Evolutionary conservation across 2,888 invertebrate species (phyloP).

Genomic region (Cylloceria caligata): DNA sequence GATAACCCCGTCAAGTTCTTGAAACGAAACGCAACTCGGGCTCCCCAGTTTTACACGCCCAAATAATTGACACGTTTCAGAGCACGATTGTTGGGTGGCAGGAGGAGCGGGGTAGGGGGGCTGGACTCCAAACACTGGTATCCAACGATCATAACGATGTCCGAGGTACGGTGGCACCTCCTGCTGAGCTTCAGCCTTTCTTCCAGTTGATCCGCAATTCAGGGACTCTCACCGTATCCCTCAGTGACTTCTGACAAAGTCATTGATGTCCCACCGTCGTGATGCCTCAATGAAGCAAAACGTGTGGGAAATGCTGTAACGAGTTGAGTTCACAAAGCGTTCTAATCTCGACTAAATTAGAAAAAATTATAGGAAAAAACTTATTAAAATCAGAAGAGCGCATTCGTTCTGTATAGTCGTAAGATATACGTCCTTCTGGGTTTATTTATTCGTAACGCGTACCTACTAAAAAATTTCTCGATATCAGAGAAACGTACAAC

Average conservation of each 20-base stretch:
- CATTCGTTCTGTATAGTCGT: neutral
- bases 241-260: constrained; percentile 25
- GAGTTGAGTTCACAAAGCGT: neutral
- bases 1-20: constrained; percentile 23
- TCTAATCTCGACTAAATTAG: neutral
- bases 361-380: constrained; percentile 14
- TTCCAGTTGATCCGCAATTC: constrained; percentile 26
- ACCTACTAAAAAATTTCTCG: neutral
- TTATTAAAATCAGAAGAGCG: neutral
- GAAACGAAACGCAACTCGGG: constrained; percentile 19
- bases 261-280: constrained; percentile 23
- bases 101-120: no score
- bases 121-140: neutral
- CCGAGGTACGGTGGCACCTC: constrained; percentile 32
- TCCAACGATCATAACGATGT: constrained; percentile 19
- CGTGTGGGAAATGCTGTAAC: constrained; percentile 20
- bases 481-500: neutral
- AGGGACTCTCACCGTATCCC: constrained; percentile 20
- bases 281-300: constrained; percentile 30
- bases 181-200: constrained; percentile 37
- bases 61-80: constrained; percentile 75
- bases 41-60: constrained; percentile 59
- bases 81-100: constrained; percentile 36
- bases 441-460: no score
- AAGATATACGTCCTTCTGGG: neutral